Percentiles rank a stretch among this genome's conserved stretches.
phyloP scores from a whole-genome alignment of 2,888 invertebrate genomes.

The Hermodice carunculata region DNA sequence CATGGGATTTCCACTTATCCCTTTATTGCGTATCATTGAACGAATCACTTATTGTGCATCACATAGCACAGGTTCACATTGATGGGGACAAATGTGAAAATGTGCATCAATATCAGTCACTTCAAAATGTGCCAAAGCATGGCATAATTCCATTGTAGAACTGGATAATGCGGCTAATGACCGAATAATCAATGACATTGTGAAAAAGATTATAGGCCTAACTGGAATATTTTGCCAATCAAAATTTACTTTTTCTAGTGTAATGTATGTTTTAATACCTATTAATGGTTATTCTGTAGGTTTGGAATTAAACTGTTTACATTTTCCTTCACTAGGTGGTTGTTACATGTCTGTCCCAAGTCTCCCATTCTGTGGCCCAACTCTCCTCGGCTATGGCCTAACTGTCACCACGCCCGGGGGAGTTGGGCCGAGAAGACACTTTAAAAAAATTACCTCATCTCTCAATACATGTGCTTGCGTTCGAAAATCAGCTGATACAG shows the following conservation, averaged over 20 bases:
- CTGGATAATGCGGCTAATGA: not conserved
- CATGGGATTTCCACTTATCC: constrained; percentile 1
- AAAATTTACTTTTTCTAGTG: constrained; percentile 1
- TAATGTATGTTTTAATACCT: not conserved
- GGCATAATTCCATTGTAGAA: constrained; percentile 2
- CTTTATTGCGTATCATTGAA: constrained; percentile 1
- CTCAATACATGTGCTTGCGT: no score
- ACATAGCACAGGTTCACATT: constrained; percentile 4
- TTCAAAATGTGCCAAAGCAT: not conserved
- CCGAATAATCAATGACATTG: constrained; percentile 1
- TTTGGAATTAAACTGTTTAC: constrained; percentile 1
- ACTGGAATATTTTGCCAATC: constrained; percentile 5
- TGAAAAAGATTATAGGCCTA: not conserved
- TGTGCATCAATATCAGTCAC: constrained; percentile 4
- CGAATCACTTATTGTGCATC: constrained; percentile 2
- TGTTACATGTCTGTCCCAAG: no score
- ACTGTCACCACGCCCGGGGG: no score
- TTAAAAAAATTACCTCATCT: not conserved
- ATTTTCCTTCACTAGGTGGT: no score
- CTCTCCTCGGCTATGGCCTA: no score
- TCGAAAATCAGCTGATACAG: constrained; percentile 2
- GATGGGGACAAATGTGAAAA: not conserved
- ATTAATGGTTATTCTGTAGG: not conserved
- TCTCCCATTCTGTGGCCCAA: no score
- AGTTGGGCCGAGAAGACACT: no score